Evolutionary conservation across 92 coral and sea anemone genomes (phyloP), one percentile per base, ranked within the genome.

Genomic region (Actinostola sp.): DNA sequence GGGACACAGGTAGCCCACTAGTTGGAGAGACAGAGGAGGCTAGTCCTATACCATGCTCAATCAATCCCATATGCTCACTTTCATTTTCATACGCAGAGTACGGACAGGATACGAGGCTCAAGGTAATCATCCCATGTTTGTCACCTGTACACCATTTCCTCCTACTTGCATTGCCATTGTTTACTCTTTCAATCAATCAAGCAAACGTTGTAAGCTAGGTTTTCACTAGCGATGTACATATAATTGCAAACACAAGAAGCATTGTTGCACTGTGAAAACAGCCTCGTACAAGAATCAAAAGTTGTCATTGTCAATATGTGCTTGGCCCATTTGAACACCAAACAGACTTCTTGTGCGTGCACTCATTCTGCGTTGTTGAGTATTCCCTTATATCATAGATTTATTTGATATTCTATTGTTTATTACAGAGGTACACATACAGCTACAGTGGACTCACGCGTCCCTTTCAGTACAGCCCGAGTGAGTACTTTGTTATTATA

Each of bases 51-150:
- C n/a, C n/a, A n/a, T n/a, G n/a, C n/a, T n/a, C n/a, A n/a, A n/a
- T n/a, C n/a, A n/a, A n/a, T n/a, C n/a, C 66, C 79, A 75, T 64
- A 20, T 75, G 51, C 56, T 75, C 81, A 75, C 54, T 75, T 30
- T 74, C 69, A 54, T 63, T 75, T 75, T 75, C 81, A 34, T 64
- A 63, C 72, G 49, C 81, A 75, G 81, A 61, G 27, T 38, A 39
- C 81, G 42, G 72, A 75, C 72, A 63, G 81, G 66, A 75, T 50
- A 33, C 71, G 65, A 63, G 64, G 81, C 70, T 75, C 81, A 75
- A 75, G 81, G 81, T 75, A 75, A 75, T 23, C 11, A n/a, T 28
- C 45, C 0, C 50, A 51, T 19, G 23, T 67, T 26, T 14, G 14
- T 70, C 75, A 69, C 52, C 60, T 50, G n/a, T 56, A n/a, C 76